Conservation (phyloP, 2,113 vertebrate species). For the Canis aureus region DNA sequence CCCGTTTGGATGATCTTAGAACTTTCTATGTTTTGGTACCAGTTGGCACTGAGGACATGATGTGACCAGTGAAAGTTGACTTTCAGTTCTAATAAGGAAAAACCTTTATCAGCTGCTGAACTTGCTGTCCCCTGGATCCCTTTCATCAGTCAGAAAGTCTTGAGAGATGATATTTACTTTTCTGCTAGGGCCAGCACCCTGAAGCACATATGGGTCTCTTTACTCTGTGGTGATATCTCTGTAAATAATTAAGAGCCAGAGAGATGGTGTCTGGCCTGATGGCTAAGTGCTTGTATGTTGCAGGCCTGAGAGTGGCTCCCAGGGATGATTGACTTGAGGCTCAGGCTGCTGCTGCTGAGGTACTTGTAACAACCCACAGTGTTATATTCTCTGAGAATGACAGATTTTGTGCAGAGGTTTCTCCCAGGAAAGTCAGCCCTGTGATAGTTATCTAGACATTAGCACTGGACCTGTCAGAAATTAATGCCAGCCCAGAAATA, state of each 20-base stretch:
- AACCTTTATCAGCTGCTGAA: not conserved
- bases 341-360: not conserved
- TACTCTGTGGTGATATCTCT: constrained; percentile 19
- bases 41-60: not conserved
- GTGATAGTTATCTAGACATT: not conserved
- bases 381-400: not conserved
- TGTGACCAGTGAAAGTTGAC: not conserved
- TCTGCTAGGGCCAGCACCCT: not conserved
- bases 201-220: not conserved
- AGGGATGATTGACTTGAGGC: not conserved
- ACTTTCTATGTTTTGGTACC: not conserved
- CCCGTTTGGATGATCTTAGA: not conserved
- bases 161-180: not conserved
- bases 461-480: not conserved
- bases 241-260: constrained; percentile 66
- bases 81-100: constrained; percentile 1
- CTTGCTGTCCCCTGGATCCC: not conserved
- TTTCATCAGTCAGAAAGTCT: not conserved
- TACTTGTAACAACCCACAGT: not conserved
- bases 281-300: constrained; percentile 49
- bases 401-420: not conserved
- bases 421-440: not conserved
- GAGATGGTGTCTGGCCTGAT: constrained; percentile 5
- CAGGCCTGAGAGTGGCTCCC: not conserved
- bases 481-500: constrained; percentile 1